These are phyloP conservation scores for Drosophila tsacasi DNA, from an alignment of 1,140 invertebrate species.

Conservation along the genomic window DNA sequence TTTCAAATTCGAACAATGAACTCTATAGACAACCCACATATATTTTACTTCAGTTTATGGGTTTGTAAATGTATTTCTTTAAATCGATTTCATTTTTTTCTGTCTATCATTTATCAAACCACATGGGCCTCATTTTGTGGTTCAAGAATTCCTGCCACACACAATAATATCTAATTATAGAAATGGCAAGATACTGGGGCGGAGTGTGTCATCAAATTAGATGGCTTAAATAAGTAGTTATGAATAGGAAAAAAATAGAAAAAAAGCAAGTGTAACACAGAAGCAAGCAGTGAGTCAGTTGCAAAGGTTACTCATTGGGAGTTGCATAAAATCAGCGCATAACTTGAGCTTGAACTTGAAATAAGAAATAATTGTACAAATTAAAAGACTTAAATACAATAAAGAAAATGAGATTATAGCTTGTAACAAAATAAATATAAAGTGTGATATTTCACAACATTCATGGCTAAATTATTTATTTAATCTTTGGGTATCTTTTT, in stretches of 20 bases:
- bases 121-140: constrained; percentile 7
- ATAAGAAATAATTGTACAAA: not conserved
- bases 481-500: not conserved
- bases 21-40: not conserved
- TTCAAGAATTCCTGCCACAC: constrained; percentile 4
- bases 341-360: constrained; percentile 3
- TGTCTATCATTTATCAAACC: constrained; percentile 20
- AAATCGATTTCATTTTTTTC: constrained; percentile 10
- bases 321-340: not conserved
- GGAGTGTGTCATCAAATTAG: constrained; percentile 37
- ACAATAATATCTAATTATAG: constrained; percentile 48
- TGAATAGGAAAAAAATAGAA: not conserved
- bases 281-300: constrained; percentile 11
- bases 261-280: not conserved
- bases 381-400: not conserved
- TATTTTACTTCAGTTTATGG: constrained; percentile 1
- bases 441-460: not conserved
- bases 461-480: not conserved
- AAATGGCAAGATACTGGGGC: constrained; percentile 11
- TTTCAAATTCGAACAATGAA: constrained; percentile 23
- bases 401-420: not conserved
- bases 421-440: not conserved
- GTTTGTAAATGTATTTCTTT: constrained; percentile 10
- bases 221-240: constrained; percentile 6
- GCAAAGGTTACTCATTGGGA: not conserved